These are phyloP conservation scores for Vidua macroura DNA, from an alignment of 2,113 vertebrate genomes.

Conservation along the genomic window DNA sequence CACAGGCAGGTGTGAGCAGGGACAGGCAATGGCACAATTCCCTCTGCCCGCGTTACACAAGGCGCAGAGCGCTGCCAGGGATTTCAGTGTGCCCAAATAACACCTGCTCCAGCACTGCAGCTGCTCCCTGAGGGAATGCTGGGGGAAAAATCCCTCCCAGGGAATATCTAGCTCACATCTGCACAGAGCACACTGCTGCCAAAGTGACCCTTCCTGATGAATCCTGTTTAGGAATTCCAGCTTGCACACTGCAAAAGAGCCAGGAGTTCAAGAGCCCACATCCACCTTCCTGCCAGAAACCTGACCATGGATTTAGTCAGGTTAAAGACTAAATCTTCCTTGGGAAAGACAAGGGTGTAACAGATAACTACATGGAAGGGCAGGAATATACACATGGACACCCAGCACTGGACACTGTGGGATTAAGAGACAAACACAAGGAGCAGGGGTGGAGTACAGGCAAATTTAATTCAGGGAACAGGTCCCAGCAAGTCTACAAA, in stretches of 20 bases:
- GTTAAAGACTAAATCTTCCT: background rate
- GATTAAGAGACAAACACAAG: background rate
- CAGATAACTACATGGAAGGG: background rate
- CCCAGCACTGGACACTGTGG: background rate
- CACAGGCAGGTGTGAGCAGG: background rate
- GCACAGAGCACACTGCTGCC: background rate
- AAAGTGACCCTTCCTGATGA: background rate
- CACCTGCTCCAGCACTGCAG: background rate
- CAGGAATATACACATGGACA: background rate
- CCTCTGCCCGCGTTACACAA: background rate
- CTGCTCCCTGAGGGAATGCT: background rate
- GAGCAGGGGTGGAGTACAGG: background rate
- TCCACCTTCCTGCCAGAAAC: background rate
- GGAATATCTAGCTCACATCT: background rate
- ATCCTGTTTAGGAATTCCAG: background rate
- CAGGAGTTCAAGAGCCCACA: background rate
- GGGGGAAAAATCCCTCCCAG: background rate
- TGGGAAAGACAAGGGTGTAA: background rate
- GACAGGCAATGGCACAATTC: background rate
- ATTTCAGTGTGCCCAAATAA: fast-evolving
- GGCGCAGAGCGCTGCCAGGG: background rate
- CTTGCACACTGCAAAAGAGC: fast-evolving
- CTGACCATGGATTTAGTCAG: background rate
- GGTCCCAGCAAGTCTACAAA: background rate
- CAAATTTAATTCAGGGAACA: background rate